Evolutionary conservation across 1,140 invertebrate genomes (phyloP).

Genomic region (Euura lappo): DNA sequence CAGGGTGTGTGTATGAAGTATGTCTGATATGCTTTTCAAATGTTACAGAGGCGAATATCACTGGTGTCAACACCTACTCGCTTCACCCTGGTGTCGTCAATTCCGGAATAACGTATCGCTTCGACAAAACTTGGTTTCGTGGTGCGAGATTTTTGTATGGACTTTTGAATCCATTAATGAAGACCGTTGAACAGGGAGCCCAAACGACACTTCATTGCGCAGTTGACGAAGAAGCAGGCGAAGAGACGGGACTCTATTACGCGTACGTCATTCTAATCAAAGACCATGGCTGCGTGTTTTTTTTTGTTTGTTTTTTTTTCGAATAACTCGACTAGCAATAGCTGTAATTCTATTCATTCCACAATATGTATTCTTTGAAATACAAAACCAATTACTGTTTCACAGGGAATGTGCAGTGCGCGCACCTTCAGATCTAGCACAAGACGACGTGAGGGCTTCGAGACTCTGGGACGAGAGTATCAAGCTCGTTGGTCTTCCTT

Average conservation of each 20-base stretch:
- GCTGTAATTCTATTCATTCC: too few species aligned
- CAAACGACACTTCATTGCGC: conserved; percentile 83
- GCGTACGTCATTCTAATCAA: conserved; percentile 50
- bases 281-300: too few species aligned
- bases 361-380: not conserved
- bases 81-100: conserved; percentile 76
- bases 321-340: not conserved
- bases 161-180: conserved; percentile 59
- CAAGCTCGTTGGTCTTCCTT: conserved; percentile 60
- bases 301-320: too few species aligned
- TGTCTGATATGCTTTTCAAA: not conserved
- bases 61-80: conserved; percentile 70
- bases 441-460: conserved; percentile 62
- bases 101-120: conserved; percentile 77
- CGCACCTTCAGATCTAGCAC: conserved; percentile 54
- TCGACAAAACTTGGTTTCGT: conserved; percentile 61
- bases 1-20: too few species aligned
- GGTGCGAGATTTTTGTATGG: conserved; percentile 44
- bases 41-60: conserved; percentile 32
- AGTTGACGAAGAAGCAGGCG: conserved; percentile 70
- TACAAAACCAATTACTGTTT: too few species aligned
- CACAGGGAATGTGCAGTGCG: conserved; percentile 64
- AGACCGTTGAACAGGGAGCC: conserved; percentile 72
- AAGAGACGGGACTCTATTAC: conserved; percentile 71
- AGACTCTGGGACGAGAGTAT: conserved; percentile 79